Evolutionary conservation across 2,888 invertebrate species (phyloP), one percentile per base, ranked within the genome.

Genomic region (Agrypnus murinus): DNA sequence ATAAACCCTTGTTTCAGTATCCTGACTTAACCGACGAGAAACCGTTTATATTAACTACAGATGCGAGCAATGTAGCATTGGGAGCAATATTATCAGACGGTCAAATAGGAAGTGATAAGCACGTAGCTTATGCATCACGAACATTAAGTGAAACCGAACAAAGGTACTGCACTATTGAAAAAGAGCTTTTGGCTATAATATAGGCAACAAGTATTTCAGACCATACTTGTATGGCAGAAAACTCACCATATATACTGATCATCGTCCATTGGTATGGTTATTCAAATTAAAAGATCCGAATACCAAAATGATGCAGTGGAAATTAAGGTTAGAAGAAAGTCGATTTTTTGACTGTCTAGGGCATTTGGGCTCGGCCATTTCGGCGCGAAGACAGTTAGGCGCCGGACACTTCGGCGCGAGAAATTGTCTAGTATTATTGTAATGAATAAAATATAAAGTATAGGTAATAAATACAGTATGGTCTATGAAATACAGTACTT

Each of bases 11-110:
- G 14, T 19, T 78, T 32, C 68, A 74, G 45, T 79, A 74, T 62
- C 77, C 77, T 6, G 75, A 79, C 65, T 78, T 77, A n/a, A n/a
- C n/a, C n/a, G n/a, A n/a, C 73, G 34, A 60, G 10, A 75, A 78
- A 70, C 55, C 71, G 0, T 78, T 79, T 46, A 65, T 69, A 14
- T 14, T 80, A 12, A 76, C 75, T 0, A 80, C 78, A 0, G 78
- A 79, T 55, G 78, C 78, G 0, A 69, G 65, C 9, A 50, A 74
- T 17, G 25, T 62, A 19, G 73, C 74, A 0, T 9, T 80, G 36
- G 79, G 77, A 8, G 77, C 76, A 1, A 68, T 79, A 0, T 63
- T 78, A 55, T 70, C 70, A 0, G 77, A 77, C 71, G 75, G 74
- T 8, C 38, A 65, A 19, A 59, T 72, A 45, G 74, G 69, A 12